A percentile compares a stretch with the other conserved stretches of the same genome.
Evolutionary conservation across 2,888 invertebrate genomes (phyloP).

Genomic region (Nudaria mundana): DNA sequence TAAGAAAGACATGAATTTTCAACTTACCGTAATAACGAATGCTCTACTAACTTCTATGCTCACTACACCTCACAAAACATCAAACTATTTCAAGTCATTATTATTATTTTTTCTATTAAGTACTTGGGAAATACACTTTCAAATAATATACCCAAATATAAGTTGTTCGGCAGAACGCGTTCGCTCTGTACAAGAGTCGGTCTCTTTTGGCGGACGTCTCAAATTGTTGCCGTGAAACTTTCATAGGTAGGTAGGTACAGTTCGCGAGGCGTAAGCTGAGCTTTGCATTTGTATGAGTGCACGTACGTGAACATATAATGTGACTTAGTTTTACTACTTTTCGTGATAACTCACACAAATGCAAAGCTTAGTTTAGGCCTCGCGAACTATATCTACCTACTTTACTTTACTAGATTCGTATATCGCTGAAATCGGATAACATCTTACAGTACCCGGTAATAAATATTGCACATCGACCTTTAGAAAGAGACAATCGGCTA

Average conservation of each 20-base stretch:
- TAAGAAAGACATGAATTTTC: background rate
- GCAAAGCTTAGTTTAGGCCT: too few relatives aligned
- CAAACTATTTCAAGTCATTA: slow-evolving; percentile 1
- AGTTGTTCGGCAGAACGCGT: slow-evolving; percentile 18
- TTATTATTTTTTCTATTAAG: background rate
- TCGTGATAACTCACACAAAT: too few relatives aligned
- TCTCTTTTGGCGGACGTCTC: slow-evolving; percentile 27
- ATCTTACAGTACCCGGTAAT: too few relatives aligned
- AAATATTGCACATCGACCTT: too few relatives aligned
- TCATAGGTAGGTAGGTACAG: too few relatives aligned
- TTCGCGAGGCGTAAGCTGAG: too few relatives aligned
- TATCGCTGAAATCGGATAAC: slow-evolving; percentile 19
- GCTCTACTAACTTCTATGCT: background rate
- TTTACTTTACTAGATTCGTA: slow-evolving; percentile 12
- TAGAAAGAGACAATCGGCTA: too few relatives aligned
- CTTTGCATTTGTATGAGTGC: too few relatives aligned
- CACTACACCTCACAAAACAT: slow-evolving; percentile 3
- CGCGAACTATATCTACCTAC: too few relatives aligned
- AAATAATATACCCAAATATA: background rate
- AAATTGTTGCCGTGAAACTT: slow-evolving; percentile 33
- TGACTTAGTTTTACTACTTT: too few relatives aligned
- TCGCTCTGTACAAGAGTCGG: slow-evolving; percentile 19
- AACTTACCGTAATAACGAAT: slow-evolving; percentile 6
- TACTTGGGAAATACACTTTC: slow-evolving; percentile 1
- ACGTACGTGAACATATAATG: too few relatives aligned